phyloP scores from a whole-genome alignment of 2,797 vertebrate genomes.

The Rhinogobio ventralis region DNA sequence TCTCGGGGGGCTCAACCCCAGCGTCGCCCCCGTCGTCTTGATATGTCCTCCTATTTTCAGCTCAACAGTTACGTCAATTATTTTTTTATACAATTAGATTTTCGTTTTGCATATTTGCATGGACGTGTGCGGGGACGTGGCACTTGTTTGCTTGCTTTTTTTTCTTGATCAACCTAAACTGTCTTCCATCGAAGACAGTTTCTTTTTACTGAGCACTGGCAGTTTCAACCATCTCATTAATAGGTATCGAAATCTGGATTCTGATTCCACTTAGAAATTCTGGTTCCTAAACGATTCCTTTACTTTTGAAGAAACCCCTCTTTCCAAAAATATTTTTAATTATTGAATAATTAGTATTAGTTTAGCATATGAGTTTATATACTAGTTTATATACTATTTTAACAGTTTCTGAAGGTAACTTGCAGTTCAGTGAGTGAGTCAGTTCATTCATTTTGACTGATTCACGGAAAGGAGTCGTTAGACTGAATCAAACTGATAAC shows the following conservation, averaged over 20 bases:
- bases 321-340: background rate
- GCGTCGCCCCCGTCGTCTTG: constrained; percentile 33
- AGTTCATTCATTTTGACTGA: background rate
- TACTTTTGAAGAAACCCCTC: background rate
- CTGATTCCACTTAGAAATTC: background rate
- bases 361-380: no score
- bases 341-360: background rate
- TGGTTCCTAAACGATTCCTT: background rate
- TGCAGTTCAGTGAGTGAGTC: background rate
- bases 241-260: background rate
- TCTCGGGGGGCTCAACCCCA: constrained; percentile 50
- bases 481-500: background rate
- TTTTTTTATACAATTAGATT: constrained; percentile 20
- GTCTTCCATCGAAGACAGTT: background rate
- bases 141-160: background rate
- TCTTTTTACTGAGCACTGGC: background rate
- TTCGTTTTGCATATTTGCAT: background rate
- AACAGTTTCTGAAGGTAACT: background rate
- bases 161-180: background rate
- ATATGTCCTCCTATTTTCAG: constrained; percentile 36
- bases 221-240: background rate
- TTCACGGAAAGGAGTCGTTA: background rate
- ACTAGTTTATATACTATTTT: no score
- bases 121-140: constrained; percentile 3
- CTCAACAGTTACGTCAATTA: constrained; percentile 27